Conservation (phyloP, 2,113 vertebrate genomes). For the Phoenicopterus ruber region DNA sequence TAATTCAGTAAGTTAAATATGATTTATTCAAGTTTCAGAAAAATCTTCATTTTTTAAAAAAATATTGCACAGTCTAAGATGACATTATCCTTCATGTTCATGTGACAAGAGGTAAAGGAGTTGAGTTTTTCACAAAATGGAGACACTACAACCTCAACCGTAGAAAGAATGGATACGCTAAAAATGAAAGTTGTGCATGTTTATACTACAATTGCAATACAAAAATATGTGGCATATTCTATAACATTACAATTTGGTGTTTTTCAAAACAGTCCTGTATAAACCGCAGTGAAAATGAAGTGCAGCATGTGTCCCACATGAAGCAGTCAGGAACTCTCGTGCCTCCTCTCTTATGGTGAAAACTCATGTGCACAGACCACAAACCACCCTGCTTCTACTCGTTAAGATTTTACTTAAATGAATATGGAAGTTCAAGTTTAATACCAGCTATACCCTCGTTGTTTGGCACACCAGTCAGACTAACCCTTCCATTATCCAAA, state of each 20-base stretch:
- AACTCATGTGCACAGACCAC: neutral
- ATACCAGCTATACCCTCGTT: neutral
- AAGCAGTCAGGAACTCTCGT: neutral
- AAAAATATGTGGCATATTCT: neutral
- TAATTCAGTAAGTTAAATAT: neutral
- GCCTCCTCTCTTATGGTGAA: neutral
- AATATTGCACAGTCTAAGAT: neutral
- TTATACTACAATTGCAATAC: neutral
- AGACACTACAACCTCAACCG: neutral
- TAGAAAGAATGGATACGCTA: neutral
- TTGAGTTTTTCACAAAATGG: neutral
- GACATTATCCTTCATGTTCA: neutral
- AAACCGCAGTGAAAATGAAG: neutral
- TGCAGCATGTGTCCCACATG: neutral
- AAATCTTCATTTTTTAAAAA: accelerated
- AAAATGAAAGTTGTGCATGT: neutral
- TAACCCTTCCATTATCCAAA: neutral
- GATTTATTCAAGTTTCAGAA: neutral
- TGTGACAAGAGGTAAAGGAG: neutral
- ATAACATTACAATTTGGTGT: neutral
- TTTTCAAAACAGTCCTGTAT: neutral
- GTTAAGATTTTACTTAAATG: too few species aligned
- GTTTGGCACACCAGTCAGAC: neutral
- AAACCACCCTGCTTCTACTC: neutral
- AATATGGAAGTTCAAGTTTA: neutral